Base-by-base conservation (phyloP, 2,797 vertebrate species). In the Hippoglossus hippoglossus region DNA sequence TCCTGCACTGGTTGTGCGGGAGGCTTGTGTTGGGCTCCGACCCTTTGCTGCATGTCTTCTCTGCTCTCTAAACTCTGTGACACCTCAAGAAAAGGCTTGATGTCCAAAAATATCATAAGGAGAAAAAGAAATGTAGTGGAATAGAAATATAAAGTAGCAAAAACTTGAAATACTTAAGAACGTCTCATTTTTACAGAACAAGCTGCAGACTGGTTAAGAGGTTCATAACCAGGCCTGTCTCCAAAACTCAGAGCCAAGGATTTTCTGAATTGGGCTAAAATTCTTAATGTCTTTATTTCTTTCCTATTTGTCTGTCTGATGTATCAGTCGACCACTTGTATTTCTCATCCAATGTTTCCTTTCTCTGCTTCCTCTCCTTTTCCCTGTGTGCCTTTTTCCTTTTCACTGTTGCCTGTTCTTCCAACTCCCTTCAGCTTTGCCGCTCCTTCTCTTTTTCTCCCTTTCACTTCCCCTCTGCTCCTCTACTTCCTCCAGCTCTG, bases 401-500 rank as follows among this genome's bases (percentile, higher is more conserved):
- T 44, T 57, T 53, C 47, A 55, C 1, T 26, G 31, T 53, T 4
- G 8, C 41, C 34, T 41, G 3, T 18, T 50, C 34, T 26, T 12
- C 15, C 28, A 50, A n/a, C 31, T 62, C 7, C 46, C 58, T 21
- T 62, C 19, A 51, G 41, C 28, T 65, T 44, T 50, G 12, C 47
- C 50, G 15, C 1, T 41, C 39, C 46, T 7, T 6, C 19, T 47
- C 46, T 47, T n/a, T 47, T 10, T 56, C 13, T 22, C 2, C 10
- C 24, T 22, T 28, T 64, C 18, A 5, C 62, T 68, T 65, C 54
- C 26, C 21, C n/a, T 62, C 26, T 72, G 47, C 58, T 54, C 39
- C 46, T 68, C 75, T 64, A 78, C 50, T 67, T 62, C 57, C 69
- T 63, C 15, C 81, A 93, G 92, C 69, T 67, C 87, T 21, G 67